Evolutionary conservation across 1,140 invertebrate species (phyloP), one percentile per base, ranked within the genome.

Genomic region (Drosophila jambulina): DNA sequence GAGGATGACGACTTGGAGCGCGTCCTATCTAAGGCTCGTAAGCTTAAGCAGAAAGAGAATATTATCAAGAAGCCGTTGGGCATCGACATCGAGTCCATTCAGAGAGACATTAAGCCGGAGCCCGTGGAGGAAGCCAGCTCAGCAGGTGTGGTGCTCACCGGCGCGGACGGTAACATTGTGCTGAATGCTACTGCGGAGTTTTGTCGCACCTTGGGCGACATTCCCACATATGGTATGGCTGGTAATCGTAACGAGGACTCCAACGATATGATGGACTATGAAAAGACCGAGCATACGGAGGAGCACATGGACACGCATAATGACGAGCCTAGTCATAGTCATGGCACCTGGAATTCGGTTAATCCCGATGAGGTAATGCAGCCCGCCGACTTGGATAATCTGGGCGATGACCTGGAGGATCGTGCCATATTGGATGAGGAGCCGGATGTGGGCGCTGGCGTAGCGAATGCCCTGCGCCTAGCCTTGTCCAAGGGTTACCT

Each of bases 181-280:
- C 93, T 99, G 34, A 98, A 99, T 94, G 96, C 98, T 15, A 99
- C 98, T 0, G 98, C 98, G 1, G 99, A 99, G 94, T 99, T 99
- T 94, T 99, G 98, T 93, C 95, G 98, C 77, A 98, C 98, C 42
- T 94, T 99, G 4, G 98, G 98, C 25, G 98, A 99, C 92, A 98
- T 99, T 86, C 98, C 98, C 40, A 99, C 97, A 1, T 98, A 98
- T 93, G 97, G 97, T 17, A 95, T 97, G 90, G 95, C 97, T 49
- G 97, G 97, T 40, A 98, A 98, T 93, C 94, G 97, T 69, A 97
- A 98, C 91, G 97, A 97, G 93, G 95, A 96, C 93, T 94, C 95
- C 60, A 96, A 97, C 49, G 96, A 98, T 88, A 94, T 97, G 61
- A 95, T 98, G 95, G 91, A 93, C 76, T 93, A 90, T 48, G 92